Conservation (phyloP, 2,113 vertebrate genomes). For the Protobothrops flavoviridis region DNA sequence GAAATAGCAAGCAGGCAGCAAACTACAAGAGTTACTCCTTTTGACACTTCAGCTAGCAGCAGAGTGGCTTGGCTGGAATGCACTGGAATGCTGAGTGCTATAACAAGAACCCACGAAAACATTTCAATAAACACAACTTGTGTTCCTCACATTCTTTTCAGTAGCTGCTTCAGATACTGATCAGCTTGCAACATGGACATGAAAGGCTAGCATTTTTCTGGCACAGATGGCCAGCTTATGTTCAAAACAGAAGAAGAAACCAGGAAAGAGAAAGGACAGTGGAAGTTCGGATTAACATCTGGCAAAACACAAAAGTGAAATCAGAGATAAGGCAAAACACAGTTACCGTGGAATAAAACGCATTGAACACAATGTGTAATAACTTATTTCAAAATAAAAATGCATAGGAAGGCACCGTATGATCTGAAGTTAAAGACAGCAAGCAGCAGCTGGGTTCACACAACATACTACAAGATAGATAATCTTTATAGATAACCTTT, state of each 20-base stretch:
- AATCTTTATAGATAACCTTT: too few relatives aligned
- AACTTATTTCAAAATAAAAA: not conserved
- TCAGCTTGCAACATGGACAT: not conserved
- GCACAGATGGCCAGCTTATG: too few relatives aligned
- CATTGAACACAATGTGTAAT: not conserved
- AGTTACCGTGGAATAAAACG: not conserved
- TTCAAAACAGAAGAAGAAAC: not conserved
- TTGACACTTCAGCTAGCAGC: not conserved
- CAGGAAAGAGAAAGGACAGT: not conserved
- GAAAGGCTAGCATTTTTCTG: not conserved
- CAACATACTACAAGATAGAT: too few relatives aligned
- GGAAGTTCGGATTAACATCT: not conserved
- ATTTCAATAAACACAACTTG: not conserved
- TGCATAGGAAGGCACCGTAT: not conserved
- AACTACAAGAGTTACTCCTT: not conserved
- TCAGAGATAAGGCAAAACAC: not conserved
- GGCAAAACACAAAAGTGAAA: not conserved
- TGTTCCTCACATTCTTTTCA: not conserved
- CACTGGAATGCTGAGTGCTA: not conserved
- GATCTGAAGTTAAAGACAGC: not conserved
- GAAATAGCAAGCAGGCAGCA: not conserved
- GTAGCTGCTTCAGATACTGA: not conserved
- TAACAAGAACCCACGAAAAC: not conserved
- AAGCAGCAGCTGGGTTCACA: not conserved
- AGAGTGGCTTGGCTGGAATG: not conserved